These are phyloP conservation scores for Drosophila prolongata DNA, from an alignment of 2,888 invertebrate species.

Conservation along the genomic window DNA sequence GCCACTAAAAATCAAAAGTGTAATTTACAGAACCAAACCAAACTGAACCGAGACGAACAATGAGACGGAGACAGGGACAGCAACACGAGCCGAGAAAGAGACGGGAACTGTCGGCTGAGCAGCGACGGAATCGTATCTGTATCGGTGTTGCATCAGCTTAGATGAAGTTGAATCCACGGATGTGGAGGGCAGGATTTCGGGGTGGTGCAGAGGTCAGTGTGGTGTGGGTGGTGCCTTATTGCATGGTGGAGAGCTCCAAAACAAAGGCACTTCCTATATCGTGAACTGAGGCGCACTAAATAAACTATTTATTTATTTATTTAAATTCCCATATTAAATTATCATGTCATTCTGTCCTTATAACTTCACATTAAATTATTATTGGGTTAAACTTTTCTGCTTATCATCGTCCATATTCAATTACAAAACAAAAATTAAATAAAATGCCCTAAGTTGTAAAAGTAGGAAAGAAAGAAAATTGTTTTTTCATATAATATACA, in stretches of 20 bases:
- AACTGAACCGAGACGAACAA: constrained; percentile 57
- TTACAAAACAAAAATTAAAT: too few species aligned
- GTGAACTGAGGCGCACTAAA: neutral
- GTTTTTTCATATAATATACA: too few species aligned
- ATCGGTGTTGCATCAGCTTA: constrained; percentile 44
- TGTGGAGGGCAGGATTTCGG: constrained; percentile 2
- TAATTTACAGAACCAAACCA: constrained; percentile 82
- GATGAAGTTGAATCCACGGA: constrained; percentile 11
- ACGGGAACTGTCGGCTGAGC: constrained; percentile 5
- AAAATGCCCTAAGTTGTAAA: too few species aligned
- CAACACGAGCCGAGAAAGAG: constrained; percentile 18
- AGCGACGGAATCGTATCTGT: constrained; percentile 22
- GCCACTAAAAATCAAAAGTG: constrained; percentile 85
- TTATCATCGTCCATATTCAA: too few species aligned
- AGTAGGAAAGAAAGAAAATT: too few species aligned
- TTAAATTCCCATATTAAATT: too few species aligned
- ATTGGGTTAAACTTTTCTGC: too few species aligned
- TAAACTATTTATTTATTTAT: neutral
- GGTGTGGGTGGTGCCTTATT: constrained; percentile 17
- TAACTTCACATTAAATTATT: too few species aligned
- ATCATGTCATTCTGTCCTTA: too few species aligned
- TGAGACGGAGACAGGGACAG: constrained; percentile 34
- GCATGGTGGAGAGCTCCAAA: neutral
- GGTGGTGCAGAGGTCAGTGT: constrained; percentile 15
- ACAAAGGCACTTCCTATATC: constrained; percentile 13